Base-by-base conservation (phyloP, 2,797 vertebrate species). In the Lateolabrax maculatus region DNA sequence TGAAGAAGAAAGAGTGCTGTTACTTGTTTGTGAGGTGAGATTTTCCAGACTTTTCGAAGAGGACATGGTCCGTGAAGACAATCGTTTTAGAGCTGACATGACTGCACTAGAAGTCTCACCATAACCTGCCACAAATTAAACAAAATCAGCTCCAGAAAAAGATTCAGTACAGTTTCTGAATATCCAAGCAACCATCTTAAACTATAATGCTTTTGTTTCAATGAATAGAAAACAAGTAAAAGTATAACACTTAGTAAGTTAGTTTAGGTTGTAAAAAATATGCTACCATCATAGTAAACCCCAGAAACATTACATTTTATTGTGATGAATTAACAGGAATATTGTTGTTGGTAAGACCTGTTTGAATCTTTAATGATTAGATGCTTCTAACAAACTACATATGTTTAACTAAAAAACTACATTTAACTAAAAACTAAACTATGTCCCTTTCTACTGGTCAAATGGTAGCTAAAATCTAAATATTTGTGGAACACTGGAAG, bases 31-130 rank as follows among this genome's bases (percentile, higher is more conserved):
- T 90, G 96, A 95, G 53, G 93, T 89, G 91, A 98, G 94, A 82
- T 96, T 96, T 88, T 97, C 96, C 91, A 98, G 92, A 95, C 97
- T 97, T 96, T 96, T 96, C 89, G 96, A 97, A 91, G 96, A 93
- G 84, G 96, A 93, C 84, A 94, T 93, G 84, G 92, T 94, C 92
- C 95, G 95, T 92, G 94, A 87, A 89, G 95, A 88, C 77, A 80
- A 93, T 83, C 87, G 94, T 94, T 95, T 96, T 92, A 96, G 89
- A 89, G 95, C 87, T 75, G 92, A 90, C 37, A 92, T 94, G 90
- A 95, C 66, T 46, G 94, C 93, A 77, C 87, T 92, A 77, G 93
- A 91, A 51, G 94, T 93, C 76, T 95, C 94, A 87, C 94, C 94
- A 88, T 93, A 92, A 96, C 95, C 98, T 99, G 95, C 94, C 89